These are phyloP conservation scores for Polypterus bichir DNA, from an alignment of 2,113 vertebrate species.

Conservation along the genomic window DNA sequence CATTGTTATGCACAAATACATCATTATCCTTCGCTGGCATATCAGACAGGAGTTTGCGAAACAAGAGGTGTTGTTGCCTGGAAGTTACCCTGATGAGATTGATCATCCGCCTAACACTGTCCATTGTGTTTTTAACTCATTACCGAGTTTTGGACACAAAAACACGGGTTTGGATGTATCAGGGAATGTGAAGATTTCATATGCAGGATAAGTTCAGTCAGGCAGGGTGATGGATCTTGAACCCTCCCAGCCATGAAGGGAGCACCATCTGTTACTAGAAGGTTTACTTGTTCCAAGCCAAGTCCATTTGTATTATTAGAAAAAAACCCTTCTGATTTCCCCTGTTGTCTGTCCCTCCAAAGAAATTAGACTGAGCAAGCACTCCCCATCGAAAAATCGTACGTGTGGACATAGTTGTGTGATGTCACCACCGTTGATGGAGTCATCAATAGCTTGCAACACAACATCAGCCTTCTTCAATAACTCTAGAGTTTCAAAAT, in stretches of 20 bases:
- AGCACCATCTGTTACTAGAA: slow-evolving; percentile 1
- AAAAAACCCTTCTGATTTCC: too few relatives aligned
- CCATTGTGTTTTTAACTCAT: background rate
- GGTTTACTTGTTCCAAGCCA: background rate
- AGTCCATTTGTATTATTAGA: background rate
- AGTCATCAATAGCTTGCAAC: too few relatives aligned
- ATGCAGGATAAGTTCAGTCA: background rate
- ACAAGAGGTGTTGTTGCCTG: background rate
- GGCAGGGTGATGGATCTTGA: background rate
- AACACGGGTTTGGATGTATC: background rate
- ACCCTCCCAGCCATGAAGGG: background rate
- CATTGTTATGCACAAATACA: too few relatives aligned
- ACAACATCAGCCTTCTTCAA: too few relatives aligned
- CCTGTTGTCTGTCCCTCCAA: too few relatives aligned
- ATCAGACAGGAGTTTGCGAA: background rate
- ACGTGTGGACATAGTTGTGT: too few relatives aligned
- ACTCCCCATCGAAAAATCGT: too few relatives aligned
- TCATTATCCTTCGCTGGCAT: background rate
- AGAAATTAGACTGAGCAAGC: too few relatives aligned
- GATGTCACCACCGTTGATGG: too few relatives aligned
- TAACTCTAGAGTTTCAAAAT: too few relatives aligned
- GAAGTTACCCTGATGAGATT: background rate
- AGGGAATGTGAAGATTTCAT: slow-evolving; percentile 1
- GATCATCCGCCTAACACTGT: background rate
- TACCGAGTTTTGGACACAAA: background rate